A percentile compares a stretch with the other conserved stretches of the same genome.
phyloP scores from a whole-genome alignment of 2,797 vertebrate species.

The Bovichtus diacanthus region DNA sequence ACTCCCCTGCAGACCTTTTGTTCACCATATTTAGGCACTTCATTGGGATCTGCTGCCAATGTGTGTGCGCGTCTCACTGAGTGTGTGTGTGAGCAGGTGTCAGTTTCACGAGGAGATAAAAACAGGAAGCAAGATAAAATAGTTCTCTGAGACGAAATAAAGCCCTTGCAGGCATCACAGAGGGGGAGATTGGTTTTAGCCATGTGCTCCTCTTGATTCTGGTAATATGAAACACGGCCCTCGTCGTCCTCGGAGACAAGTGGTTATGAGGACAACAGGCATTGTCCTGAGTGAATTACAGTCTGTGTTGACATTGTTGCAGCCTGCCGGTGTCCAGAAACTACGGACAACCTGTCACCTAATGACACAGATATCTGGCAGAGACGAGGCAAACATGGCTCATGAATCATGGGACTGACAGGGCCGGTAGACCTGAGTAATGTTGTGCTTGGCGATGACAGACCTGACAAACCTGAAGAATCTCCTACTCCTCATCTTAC shows the following conservation, averaged over 20 bases:
- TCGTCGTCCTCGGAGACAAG: conserved; percentile 41
- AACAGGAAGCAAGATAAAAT: conserved; percentile 81
- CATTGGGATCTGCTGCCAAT: conserved; percentile 80
- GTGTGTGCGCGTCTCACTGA: conserved; percentile 44
- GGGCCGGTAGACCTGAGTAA: not conserved
- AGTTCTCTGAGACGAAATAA: conserved; percentile 74
- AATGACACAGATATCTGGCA: conserved; percentile 43
- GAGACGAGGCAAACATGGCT: not conserved
- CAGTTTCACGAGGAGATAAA: conserved; percentile 81
- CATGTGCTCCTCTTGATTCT: conserved; percentile 53
- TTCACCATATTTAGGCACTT: conserved; percentile 86
- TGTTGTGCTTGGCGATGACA: not conserved
- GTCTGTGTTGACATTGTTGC: conserved; percentile 44
- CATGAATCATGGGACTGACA: conserved; percentile 16
- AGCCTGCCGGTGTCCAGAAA: conserved; percentile 26
- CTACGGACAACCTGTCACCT: conserved; percentile 39
- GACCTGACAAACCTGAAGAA: conserved; percentile 1
- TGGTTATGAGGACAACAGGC: conserved; percentile 36
- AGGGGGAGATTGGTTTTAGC: conserved; percentile 47
- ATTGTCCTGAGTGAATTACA: conserved; percentile 56
- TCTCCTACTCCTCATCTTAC: conserved; percentile 6
- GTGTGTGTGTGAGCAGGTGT: conserved; percentile 71
- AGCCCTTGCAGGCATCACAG: conserved; percentile 53
- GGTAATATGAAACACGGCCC: conserved; percentile 62
- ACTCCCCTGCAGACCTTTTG: conserved; percentile 90